Evolutionary conservation across 2,113 vertebrate species (phyloP), one percentile per base, ranked within the genome.

Genomic region (Haliaeetus leucogaster): DNA sequence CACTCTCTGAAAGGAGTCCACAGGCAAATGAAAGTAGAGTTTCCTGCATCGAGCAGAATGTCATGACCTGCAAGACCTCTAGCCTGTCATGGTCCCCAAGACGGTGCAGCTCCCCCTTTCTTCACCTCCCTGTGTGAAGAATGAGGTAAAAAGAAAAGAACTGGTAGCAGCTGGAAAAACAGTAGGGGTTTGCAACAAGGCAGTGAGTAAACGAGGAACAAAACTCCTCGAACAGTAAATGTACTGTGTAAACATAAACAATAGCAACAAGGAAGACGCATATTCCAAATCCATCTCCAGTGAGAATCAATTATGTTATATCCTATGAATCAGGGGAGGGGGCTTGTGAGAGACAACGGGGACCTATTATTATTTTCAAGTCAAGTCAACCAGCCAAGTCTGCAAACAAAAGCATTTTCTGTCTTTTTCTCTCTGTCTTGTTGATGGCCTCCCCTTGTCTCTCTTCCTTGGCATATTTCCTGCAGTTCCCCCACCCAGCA

Each of bases 361-460:
- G 32, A 67, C 73, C 55, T 96, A 79, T 94, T 93, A 96, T 93
- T 96, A 86, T 96, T 97, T 96, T 91, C 86, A 93, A 95, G 86
- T 94, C 74, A 97, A 97, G 81, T 92, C 81, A 95, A 95, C 78
- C 89, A 96, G 81, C 81, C 91, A 96, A 93, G 58, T 89, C 92
- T 94, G 86, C 66, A 97, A 95, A 97, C 81, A 95, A 90, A 97
- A 93, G 86, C 78, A 83, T 95, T 96, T 97, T 96, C 86, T 91
- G 68, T 86, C 62, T 86, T 91, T 95, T 94, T 89, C 72, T 92
- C 56, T 89, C 74, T 93, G 50, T 82, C 84, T 93, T 92, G 43
- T 88, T 93, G 90, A 93, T 83, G 90, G 45, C 42, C 55, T 94
- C 91, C 81, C 63, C 83, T 90, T 73, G 78, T 59, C 91, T 95